These are phyloP conservation scores for Urocitellus parryii DNA, from an alignment of 2,113 vertebrate genomes.

Conservation along the genomic window DNA sequence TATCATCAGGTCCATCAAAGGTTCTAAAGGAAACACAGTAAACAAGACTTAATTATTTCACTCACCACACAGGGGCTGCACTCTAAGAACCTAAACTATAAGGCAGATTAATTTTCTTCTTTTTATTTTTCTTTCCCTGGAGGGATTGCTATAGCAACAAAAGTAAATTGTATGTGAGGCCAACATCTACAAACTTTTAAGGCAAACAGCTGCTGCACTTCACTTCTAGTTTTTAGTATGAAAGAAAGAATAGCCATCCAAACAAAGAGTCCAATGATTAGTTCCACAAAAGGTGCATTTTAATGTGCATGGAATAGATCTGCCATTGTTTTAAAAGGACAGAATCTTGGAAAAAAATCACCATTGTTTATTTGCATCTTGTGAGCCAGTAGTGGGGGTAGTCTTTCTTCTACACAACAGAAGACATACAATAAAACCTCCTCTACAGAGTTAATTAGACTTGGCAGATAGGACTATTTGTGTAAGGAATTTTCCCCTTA, in stretches of 20 bases:
- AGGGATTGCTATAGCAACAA: conserved; percentile 85
- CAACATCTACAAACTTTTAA: conserved; percentile 76
- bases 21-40: conserved; percentile 77
- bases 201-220: conserved; percentile 57
- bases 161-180: conserved; percentile 74
- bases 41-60: conserved; percentile 85
- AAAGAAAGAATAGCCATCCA: conserved; percentile 33
- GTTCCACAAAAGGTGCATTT: background rate
- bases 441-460: conserved; percentile 21
- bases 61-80: conserved; percentile 80
- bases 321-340: conserved; percentile 47
- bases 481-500: background rate
- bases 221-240: conserved; percentile 17
- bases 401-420: conserved; percentile 38
- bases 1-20: conserved; percentile 82
- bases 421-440: background rate
- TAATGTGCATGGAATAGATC: background rate
- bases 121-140: conserved; percentile 79
- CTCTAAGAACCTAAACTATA: conserved; percentile 79
- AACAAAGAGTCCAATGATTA: background rate
- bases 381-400: background rate
- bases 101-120: conserved; percentile 82
- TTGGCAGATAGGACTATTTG: background rate
- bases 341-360: conserved; percentile 52
- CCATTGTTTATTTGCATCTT: conserved; percentile 17